Evolutionary conservation across 2,113 vertebrate species (phyloP), one percentile per base, ranked within the genome.

Genomic region (Trogon melanurus): DNA sequence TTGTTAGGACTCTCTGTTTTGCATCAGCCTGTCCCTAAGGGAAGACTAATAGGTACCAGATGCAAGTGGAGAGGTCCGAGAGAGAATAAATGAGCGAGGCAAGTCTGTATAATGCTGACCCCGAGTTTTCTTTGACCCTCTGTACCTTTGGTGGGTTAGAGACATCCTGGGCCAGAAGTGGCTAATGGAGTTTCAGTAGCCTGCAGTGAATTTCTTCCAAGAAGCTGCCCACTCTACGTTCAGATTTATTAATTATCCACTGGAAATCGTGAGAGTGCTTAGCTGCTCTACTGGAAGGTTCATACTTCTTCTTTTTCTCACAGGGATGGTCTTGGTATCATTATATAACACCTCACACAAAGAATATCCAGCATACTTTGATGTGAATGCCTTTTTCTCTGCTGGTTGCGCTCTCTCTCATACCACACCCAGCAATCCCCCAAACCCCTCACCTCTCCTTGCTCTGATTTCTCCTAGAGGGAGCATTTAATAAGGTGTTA

Each of bases 401-500:
- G 73, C 47, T 7, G 14, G 15, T 32, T 1, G 3, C 5, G 10
- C 67, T 76, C 34, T 26, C 72, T 27, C 32, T n/a, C 25, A 29
- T 51, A 19, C 26, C 1, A 2, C 19, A 5, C 54, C 6, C 75
- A 1, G 0, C 72, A 64, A 29, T 27, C 19, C 30, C 22, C 11
- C 41, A 41, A 41, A 41, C 41, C 41, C 41, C 41, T 41, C 41
- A 41, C 6, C 36, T 81, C 25, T 62, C 29, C 16, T 3, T 2
- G 65, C n/a, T 91, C n/a, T 16, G 8, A 5, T 96, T 64, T 74
- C 86, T 94, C 90, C 23, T 94, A 99, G 99, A 98, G 98, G 36
- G 99, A 99, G 45, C 98, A 99, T 93, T 97, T 99, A 65, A 97
- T 99, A 91, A 98, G 97, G 90, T 98, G 99, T 81, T 99, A 99